Evolutionary conservation across 2,888 invertebrate species (phyloP), one percentile per base, ranked within the genome.

Genomic region (Anagyrus pseudococci): DNA sequence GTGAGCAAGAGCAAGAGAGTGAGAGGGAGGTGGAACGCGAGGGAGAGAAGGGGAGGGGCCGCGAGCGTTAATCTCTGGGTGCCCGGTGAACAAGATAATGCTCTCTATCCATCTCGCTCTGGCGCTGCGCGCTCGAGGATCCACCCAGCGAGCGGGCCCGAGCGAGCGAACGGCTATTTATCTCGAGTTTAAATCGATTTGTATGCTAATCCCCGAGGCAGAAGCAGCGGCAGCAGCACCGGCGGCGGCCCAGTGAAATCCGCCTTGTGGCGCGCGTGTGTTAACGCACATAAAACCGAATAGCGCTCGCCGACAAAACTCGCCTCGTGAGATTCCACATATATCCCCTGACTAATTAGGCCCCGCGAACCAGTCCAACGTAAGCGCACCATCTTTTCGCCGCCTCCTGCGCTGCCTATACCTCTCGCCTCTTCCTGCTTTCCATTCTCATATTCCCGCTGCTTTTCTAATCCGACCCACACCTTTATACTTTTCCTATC

Each of bases 181-280:
- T 80, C 80, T 79, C 77, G 76, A 78, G 79, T 79, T 79, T 80
- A 78, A 80, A 80, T 80, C 80, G 80, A 80, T 80, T 78, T 80
- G 79, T 79, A 79, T 80, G 80, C 80, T 80, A 80, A 80, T 80
- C 79, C 78, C 75, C 72, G 69, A 71, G 43, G 50, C 62, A 43
- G 49, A 23, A 26, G 41, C 40, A 55, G 46, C 53, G 29, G 29
- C 10, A n/a, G n/a, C 71, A 33, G 50, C 62, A 43, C 48, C 33
- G 19, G 41, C 40, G 58, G 46, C 53, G 29, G 29, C 10, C 29
- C 64, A 71, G 77, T 76, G 76, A 79, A 79, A 79, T 79, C 79
- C 75, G 74, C 17, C 47, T 25, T 53, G 49, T 37, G 58, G 29
- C 62, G 61, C n/a, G 67, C 59, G 23, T 52, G 58, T 58, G 52